Conservation (phyloP, 2,888 invertebrate genomes). For the Neoascia interrupta region DNA sequence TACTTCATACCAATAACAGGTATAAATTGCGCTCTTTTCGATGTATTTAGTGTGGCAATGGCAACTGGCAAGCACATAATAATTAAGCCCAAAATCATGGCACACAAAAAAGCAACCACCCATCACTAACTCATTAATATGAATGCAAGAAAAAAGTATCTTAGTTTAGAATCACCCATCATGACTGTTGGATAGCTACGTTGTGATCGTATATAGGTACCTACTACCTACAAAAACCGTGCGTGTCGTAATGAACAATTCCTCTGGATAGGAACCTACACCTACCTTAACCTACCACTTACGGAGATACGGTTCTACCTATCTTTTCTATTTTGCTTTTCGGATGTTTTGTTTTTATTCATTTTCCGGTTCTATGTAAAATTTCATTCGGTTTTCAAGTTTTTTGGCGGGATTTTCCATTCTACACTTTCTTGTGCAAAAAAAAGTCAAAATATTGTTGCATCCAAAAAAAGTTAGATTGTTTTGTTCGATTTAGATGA, state of each 20-base stretch:
- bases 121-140: slow-evolving; percentile 65
- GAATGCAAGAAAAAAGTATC: slow-evolving; percentile 65
- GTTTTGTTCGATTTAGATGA: slow-evolving; percentile 60
- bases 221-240: too few species aligned
- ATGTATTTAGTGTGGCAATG: slow-evolving; percentile 61
- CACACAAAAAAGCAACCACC: slow-evolving; percentile 13
- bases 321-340: slow-evolving; percentile 38
- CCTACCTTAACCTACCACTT: too few species aligned
- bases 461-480: slow-evolving; percentile 52
- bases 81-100: too few species aligned
- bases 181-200: slow-evolving; percentile 69
- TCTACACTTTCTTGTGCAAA: slow-evolving; percentile 60
- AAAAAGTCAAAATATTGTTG: slow-evolving; percentile 46
- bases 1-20: too few species aligned
- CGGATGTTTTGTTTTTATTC: slow-evolving; percentile 32
- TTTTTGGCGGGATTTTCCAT: slow-evolving; percentile 69
- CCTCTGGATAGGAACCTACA: too few species aligned
- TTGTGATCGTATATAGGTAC: too few species aligned
- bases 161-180: slow-evolving; percentile 69
- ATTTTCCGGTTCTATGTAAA: slow-evolving; percentile 62
- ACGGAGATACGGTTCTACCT: slow-evolving; percentile 61
- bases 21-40: too few species aligned
- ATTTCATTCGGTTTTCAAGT: slow-evolving; percentile 62
- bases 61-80: slow-evolving; percentile 23
- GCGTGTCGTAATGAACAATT: too few species aligned